These are phyloP conservation scores for Phalacrocorax brasilianus DNA, from an alignment of 2,113 vertebrate species.

Conservation along the genomic window DNA sequence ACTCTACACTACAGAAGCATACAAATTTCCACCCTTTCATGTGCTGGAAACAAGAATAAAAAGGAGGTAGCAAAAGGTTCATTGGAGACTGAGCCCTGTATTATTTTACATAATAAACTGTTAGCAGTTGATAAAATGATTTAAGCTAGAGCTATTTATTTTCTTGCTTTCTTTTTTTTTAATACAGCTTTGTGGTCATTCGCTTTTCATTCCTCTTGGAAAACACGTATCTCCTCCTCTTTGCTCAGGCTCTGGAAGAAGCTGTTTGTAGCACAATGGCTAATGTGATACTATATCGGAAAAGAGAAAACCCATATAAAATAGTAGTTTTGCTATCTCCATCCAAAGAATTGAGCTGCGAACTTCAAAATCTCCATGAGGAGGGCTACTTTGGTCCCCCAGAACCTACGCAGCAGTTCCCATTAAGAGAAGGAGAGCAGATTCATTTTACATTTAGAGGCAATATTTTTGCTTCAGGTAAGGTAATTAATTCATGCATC, in stretches of 20 bases:
- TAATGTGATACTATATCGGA: constrained; percentile 72
- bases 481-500: not conserved
- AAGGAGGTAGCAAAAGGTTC: not conserved
- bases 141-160: not conserved
- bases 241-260: constrained; percentile 81
- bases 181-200: constrained; percentile 79
- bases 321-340: constrained; percentile 71
- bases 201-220: constrained; percentile 73
- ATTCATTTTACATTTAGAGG: constrained; percentile 82
- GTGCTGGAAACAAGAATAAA: not conserved
- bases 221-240: constrained; percentile 59
- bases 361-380: constrained; percentile 68
- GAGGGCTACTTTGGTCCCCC: constrained; percentile 72
- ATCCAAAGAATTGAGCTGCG: constrained; percentile 77
- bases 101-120: not conserved
- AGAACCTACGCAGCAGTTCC: constrained; percentile 76
- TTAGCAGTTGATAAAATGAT: not conserved
- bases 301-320: constrained; percentile 68
- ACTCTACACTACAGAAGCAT: not conserved
- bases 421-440: constrained; percentile 84
- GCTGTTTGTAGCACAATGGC: constrained; percentile 62
- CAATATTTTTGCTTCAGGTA: constrained; percentile 86
- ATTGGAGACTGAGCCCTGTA: not conserved
- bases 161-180: not conserved
- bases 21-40: not conserved